A percentile compares a stretch with the other conserved stretches of the same genome.
Evolutionary conservation across 2,888 invertebrate genomes (phyloP).

Genomic region (Hydropsyche betteni): DNA sequence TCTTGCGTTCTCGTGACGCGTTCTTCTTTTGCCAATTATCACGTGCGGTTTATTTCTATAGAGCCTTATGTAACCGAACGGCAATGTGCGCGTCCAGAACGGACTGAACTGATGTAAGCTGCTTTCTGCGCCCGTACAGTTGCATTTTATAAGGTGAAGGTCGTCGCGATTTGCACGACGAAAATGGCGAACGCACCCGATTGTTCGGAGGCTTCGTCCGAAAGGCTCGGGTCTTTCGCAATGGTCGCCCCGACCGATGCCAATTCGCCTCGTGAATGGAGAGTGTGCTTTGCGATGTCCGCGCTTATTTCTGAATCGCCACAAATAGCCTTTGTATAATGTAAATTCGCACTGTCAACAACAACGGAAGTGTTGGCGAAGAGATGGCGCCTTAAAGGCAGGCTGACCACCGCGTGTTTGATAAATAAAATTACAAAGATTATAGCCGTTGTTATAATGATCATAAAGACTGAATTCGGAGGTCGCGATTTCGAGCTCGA

Average conservation of each 20-base stretch:
- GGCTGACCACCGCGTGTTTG: no score
- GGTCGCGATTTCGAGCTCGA: no score
- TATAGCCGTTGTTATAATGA: no score
- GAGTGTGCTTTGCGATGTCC: neutral
- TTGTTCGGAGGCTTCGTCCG: neutral
- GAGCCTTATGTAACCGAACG: slow-evolving; percentile 6
- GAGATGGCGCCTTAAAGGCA: no score
- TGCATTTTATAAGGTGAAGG: slow-evolving; percentile 26
- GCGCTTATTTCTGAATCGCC: slow-evolving; percentile 33
- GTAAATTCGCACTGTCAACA: no score
- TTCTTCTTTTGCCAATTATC: slow-evolving; percentile 26
- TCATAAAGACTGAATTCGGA: no score
- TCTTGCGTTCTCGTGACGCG: slow-evolving; percentile 20
- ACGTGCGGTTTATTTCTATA: slow-evolving; percentile 25
- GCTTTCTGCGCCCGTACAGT: no score
- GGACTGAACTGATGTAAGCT: no score
- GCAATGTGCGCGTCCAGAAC: no score
- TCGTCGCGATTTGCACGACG: neutral
- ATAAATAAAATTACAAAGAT: no score
- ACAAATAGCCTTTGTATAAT: slow-evolving; percentile 9
- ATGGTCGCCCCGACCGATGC: slow-evolving; percentile 19
- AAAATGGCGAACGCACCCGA: slow-evolving; percentile 7
- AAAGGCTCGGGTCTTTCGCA: slow-evolving; percentile 8
- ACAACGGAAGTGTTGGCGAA: no score
- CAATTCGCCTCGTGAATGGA: slow-evolving; percentile 34